Conservation (phyloP, 92 coral and sea anemone species). For the Muricea muricata region DNA sequence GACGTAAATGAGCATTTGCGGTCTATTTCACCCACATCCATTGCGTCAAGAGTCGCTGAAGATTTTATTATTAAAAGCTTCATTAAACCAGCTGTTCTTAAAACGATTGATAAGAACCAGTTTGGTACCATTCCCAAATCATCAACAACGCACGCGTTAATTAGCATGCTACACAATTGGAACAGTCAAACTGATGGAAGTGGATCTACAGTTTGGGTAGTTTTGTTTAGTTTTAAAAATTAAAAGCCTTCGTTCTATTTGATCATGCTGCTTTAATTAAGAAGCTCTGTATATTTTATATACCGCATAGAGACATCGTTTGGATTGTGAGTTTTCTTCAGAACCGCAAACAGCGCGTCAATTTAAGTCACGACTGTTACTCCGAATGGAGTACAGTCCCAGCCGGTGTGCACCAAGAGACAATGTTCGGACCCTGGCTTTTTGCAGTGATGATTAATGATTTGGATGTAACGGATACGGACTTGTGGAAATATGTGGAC, state of each 20-base stretch:
- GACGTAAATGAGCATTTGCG: slow-evolving; percentile 61
- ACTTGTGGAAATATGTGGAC: neutral
- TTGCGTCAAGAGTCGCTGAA: slow-evolving; percentile 50
- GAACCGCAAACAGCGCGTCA: slow-evolving; percentile 1
- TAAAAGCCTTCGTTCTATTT: neutral
- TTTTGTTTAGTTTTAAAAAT: neutral
- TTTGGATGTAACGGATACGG: no score
- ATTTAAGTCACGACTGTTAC: neutral
- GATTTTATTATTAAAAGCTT: slow-evolving; percentile 34
- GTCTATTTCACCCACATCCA: slow-evolving; percentile 60
- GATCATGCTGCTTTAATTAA: neutral
- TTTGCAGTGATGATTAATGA: neutral
- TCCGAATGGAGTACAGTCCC: neutral
- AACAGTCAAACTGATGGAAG: neutral
- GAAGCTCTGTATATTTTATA: neutral
- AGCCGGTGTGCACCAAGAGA: neutral
- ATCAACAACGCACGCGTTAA: slow-evolving; percentile 45
- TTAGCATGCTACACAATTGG: neutral
- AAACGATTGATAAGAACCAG: neutral
- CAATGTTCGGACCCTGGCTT: neutral
- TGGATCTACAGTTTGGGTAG: neutral
- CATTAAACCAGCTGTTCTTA: slow-evolving; percentile 1
- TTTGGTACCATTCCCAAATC: slow-evolving; percentile 13
- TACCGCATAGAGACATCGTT: neutral
- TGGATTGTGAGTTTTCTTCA: neutral